Evolutionary conservation across 2,113 vertebrate species (phyloP).

Genomic region (Dicerorhinus sumatrensis): DNA sequence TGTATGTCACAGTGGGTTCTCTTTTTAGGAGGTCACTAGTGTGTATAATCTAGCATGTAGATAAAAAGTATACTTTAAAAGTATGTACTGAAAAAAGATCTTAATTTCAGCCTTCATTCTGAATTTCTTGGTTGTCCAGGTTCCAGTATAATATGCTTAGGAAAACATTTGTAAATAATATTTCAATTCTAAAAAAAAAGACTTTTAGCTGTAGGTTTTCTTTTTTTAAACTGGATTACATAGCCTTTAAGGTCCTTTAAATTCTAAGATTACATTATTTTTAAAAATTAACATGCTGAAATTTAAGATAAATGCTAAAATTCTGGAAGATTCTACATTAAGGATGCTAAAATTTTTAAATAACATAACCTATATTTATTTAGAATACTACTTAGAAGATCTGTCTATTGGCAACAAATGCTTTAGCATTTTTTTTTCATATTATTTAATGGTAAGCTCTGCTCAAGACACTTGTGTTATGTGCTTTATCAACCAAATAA

Average conservation of each 20-base stretch:
- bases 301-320: constrained; percentile 52
- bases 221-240: not conserved
- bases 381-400: constrained; percentile 37
- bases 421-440: constrained; percentile 58
- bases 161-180: constrained; percentile 13
- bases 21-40: constrained; percentile 11
- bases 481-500: constrained; percentile 87
- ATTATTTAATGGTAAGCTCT: constrained; percentile 67
- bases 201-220: not conserved
- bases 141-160: constrained; percentile 52
- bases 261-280: not conserved
- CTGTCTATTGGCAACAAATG: constrained; percentile 3
- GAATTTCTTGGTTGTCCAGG: constrained; percentile 78
- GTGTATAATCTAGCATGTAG: not conserved
- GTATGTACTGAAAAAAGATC: not conserved
- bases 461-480: constrained; percentile 76
- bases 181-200: constrained; percentile 22
- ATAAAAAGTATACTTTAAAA: constrained; percentile 49
- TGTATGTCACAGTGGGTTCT: not conserved
- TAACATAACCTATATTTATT: constrained; percentile 16
- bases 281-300: constrained; percentile 17
- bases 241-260: not conserved
- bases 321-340: not conserved
- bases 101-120: constrained; percentile 82
- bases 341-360: constrained; percentile 35